phyloP scores from a whole-genome alignment of 2,797 vertebrate genomes.

The Rousettus madagascariensis region DNA sequence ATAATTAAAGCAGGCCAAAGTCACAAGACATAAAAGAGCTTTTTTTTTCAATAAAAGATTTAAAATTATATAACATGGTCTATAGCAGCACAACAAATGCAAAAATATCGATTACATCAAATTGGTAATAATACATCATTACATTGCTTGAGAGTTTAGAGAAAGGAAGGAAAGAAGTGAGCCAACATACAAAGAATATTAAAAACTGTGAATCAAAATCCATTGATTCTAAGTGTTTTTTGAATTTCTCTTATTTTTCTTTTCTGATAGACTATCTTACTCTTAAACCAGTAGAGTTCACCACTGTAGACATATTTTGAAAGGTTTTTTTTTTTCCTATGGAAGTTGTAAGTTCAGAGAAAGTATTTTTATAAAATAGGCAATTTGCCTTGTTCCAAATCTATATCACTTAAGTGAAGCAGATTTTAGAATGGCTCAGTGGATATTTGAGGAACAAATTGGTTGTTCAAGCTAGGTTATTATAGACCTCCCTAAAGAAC shows the following conservation, averaged over 20 bases:
- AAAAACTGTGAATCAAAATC: neutral
- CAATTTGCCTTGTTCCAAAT: neutral
- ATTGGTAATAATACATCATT: neutral
- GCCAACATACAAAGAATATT: neutral
- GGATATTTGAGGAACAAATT: neutral
- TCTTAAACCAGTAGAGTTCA: neutral
- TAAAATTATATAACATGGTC: neutral
- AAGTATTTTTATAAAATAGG: neutral
- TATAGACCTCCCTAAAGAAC: neutral
- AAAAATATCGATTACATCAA: neutral
- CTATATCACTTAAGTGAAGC: neutral
- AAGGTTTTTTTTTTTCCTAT: neutral
- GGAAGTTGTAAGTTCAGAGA: neutral
- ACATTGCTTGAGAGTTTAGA: neutral
- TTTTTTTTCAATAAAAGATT: neutral
- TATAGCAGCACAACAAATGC: neutral
- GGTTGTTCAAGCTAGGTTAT: neutral
- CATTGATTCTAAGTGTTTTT: neutral
- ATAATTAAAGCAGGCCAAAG: neutral
- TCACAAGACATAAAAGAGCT: neutral
- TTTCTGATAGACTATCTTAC: conserved; percentile 3
- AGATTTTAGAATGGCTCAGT: neutral
- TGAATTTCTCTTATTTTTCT: neutral
- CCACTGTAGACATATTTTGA: neutral
- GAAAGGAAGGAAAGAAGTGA: neutral